Evolutionary conservation across 2,113 vertebrate genomes (phyloP), one percentile per base, ranked within the genome.

Genomic region (Camelus dromedarius): DNA sequence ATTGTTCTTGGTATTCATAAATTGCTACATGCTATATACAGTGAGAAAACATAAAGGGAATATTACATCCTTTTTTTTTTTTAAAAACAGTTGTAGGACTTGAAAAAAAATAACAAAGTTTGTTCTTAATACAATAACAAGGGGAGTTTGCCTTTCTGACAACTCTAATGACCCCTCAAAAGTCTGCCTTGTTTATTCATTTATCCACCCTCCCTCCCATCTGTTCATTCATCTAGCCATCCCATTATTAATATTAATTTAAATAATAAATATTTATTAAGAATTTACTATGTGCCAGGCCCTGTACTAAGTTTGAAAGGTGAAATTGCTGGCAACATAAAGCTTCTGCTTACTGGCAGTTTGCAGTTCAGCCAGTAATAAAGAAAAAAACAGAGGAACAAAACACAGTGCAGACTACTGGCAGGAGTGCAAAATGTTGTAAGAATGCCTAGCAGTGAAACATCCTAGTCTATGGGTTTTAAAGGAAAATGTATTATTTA

Each of bases 1-100:
- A 96, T 89, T 60, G 28, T n/a, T 97, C 66, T 89, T 96, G 13
- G 14, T 94, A 60, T 86, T 89, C 77, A 96, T 93, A 97, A 95
- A 96, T 79, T 95, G 69, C 46, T 76, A 62, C 28, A 56, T 94
- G n/a, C 52, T 91, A 66, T 89, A 60, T 50, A 95, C 14, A 89
- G 91, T 91, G 48, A 77, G 26, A n/a, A 96, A 95, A 70, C 75
- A 93, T 79, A 96, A 96, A 95, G 35, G 35, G 62, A 80, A 96
- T 96, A 93, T 84, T 62, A 97, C 19, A 76, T 96, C 24, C 18
- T 84, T 69, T 73, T 69, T 95, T 92, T 85, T 88, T 42, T 42
- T 42, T 4, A 35, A 92, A 48, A 79, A 62, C 48, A 81, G 50
- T 66, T 64, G 14, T 50, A 86, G 56, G 20, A 73, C 28, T 88